Conservation (phyloP, 2,888 invertebrate species). For the Oegoconia quadripuncta region DNA sequence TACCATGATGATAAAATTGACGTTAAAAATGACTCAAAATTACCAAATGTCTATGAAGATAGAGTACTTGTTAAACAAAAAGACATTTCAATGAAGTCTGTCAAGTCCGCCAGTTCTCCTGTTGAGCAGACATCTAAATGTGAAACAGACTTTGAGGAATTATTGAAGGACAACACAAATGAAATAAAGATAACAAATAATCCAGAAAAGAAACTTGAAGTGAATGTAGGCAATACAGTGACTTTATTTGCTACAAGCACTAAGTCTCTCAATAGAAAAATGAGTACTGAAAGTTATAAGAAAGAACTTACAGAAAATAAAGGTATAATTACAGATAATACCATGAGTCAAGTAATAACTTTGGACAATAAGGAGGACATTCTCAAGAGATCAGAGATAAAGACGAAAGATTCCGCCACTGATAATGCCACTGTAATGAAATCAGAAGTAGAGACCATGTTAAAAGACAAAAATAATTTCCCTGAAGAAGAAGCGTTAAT, state of each 20-base stretch:
- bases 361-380: constrained; percentile 15
- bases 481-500: neutral
- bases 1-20: constrained; percentile 25
- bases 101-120: constrained; percentile 22
- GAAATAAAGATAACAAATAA: constrained; percentile 69
- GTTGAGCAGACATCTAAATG: constrained; percentile 47
- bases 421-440: neutral
- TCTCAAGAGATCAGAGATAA: constrained; percentile 4
- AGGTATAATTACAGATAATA: constrained; percentile 8
- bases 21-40: constrained; percentile 23
- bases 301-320: constrained; percentile 18
- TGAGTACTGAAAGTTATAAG: constrained; percentile 23
- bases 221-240: constrained; percentile 59
- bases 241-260: constrained; percentile 38
- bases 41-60: constrained; percentile 20
- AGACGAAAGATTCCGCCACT: constrained; percentile 2
- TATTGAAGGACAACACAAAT: constrained; percentile 71
- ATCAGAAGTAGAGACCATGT: neutral
- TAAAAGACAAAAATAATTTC: neutral
- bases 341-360: constrained; percentile 10
- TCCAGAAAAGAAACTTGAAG: constrained; percentile 62
- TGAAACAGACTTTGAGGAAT: constrained; percentile 73
- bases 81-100: constrained; percentile 16
- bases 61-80: constrained; percentile 30
- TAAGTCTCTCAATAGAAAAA: constrained; percentile 31